Base-by-base conservation (phyloP, 2,113 vertebrate species). In the Seriola dumerili region DNA sequence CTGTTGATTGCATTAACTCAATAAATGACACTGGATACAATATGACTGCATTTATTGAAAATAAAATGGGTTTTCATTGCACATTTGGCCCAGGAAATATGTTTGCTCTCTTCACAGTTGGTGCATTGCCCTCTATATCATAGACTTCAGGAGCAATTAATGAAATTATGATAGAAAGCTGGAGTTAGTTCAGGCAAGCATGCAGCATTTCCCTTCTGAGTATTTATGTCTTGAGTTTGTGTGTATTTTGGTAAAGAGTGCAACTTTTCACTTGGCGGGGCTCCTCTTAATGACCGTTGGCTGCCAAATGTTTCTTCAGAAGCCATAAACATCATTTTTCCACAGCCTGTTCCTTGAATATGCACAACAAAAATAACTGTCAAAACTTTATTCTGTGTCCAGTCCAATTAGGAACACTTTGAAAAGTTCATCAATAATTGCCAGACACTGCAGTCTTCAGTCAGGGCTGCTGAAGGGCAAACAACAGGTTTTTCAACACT, bases 351-450 rank as follows among this genome's bases (percentile, higher is more conserved):
- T 92, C 91, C 89, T 84, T 80, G 78, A 93, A 93, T 94, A 89
- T 88, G 91, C 91, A 90, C 87, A 84, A 89, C 87, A 89, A 84
- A 92, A 94, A 94, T 92, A 94, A 78, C 86, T 80, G 72, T 84
- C 81, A 65, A 54, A 94, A 93, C 91, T 94, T 90, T 93, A 89
- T 89, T 91, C 92, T 76, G 88, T 72, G 84, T 90, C 93, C 91
- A 93, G 92, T 95, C 93, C 94, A 94, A 95, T 95, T 95, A 95
- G 46, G 73, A 77, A 76, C 44, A 87, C 88, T 94, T 92, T 89
- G 85, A 92, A 81, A 90, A 91, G 91, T 91, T 90, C 83, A 87
- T 84, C 87, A 78, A 68, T 71, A 67, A 83, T 85, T 84, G 89
- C 83, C 48, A 84, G 72, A 85, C 81, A 52, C 70, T 63, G 83